Percentiles rank a stretch among this genome's conserved stretches.
These are phyloP conservation scores for Ifrita kowaldi DNA, from an alignment of 2,113 vertebrate genomes.

Conservation along the genomic window DNA sequence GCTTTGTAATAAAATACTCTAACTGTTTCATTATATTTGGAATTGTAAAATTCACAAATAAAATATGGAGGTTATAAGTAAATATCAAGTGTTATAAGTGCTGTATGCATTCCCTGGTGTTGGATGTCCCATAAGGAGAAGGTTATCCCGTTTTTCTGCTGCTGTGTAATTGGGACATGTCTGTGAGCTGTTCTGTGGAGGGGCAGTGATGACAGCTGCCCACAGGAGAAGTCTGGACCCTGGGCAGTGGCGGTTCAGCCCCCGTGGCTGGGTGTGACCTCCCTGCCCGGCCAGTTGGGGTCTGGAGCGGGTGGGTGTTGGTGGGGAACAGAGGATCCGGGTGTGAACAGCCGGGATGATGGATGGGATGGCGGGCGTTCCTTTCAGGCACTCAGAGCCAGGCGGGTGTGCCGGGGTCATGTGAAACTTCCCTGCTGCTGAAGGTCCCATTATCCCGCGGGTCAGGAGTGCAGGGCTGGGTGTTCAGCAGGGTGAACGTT, in stretches of 20 bases:
- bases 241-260: not conserved
- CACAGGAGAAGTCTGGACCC: not conserved
- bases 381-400: not conserved
- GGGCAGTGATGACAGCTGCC: not conserved
- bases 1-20: conserved; percentile 82
- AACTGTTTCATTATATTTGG: conserved; percentile 70
- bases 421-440: not conserved
- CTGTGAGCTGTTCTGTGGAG: not conserved
- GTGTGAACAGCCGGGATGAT: conserved; percentile 7
- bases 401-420: not conserved
- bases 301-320: not conserved
- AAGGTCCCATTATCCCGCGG: not conserved
- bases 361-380: not conserved
- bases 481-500: not conserved
- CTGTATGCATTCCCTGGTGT: not conserved
- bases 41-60: conserved; percentile 64
- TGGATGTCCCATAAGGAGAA: not conserved
- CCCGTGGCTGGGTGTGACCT: not conserved
- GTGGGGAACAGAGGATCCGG: not conserved
- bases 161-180: fast-evolving
- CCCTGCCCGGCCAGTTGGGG: not conserved
- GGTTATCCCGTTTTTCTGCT: not conserved
- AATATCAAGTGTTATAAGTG: not conserved
- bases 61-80: conserved; percentile 34
- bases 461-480: not conserved